Conservation (phyloP, 2,888 invertebrate species). For the Argyra leucocephala region DNA sequence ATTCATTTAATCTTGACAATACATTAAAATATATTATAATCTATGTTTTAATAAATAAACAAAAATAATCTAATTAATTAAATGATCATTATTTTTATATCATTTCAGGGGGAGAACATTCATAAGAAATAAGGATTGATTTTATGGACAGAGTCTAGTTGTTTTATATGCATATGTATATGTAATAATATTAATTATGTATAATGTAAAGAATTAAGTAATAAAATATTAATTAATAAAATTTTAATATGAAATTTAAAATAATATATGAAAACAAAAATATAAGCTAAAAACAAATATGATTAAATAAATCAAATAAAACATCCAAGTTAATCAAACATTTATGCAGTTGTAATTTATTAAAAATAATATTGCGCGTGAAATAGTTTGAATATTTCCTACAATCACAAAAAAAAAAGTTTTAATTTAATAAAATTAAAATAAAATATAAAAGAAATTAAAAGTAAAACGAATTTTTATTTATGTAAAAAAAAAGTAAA, state of each 20-base stretch:
- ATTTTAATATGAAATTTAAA: not conserved
- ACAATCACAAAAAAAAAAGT: not conserved
- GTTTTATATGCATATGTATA: constrained; percentile 35
- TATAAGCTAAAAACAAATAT: not conserved
- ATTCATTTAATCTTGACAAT: not conserved
- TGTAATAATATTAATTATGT: not conserved
- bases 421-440: not conserved
- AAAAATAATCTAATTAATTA: too few relatives aligned
- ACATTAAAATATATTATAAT: not conserved
- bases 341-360: not conserved
- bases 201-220: not conserved
- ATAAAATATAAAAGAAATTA: too few relatives aligned
- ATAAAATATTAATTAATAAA: not conserved
- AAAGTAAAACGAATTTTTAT: too few relatives aligned
- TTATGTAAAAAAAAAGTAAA: too few relatives aligned
- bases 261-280: not conserved
- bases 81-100: constrained; percentile 18
- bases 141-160: constrained; percentile 42
- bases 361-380: not conserved
- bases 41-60: not conserved
- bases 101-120: constrained; percentile 73
- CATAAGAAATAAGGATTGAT: constrained; percentile 67
- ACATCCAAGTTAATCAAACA: not conserved
- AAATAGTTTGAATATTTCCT: not conserved
- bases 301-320: not conserved